Percentiles rank a stretch among this genome's conserved stretches.
Conservation (phyloP, 2,797 vertebrate genomes). For the Spinus olivaceus region DNA sequence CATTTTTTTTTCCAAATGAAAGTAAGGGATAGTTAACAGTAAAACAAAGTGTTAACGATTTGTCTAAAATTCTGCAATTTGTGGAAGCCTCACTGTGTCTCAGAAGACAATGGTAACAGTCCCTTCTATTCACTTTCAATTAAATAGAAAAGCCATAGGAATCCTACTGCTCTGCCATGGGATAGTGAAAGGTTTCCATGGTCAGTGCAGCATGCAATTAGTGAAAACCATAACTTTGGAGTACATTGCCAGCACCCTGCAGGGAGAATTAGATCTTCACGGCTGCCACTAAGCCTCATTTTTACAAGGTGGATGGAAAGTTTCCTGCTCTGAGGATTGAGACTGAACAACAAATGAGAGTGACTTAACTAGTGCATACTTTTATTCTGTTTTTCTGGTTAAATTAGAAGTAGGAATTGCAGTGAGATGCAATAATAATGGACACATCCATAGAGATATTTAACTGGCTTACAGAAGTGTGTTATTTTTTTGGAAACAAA, state of each 20-base stretch:
- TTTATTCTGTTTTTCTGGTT: background rate
- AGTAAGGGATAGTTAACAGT: background rate
- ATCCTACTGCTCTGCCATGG: background rate
- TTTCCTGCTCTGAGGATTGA: background rate
- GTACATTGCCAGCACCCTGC: background rate
- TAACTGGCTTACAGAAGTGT: background rate
- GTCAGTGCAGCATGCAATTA: constrained; percentile 4
- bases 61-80: constrained; percentile 1
- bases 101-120: background rate
- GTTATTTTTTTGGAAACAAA: background rate
- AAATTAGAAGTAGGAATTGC: background rate
- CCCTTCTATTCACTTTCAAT: constrained; percentile 26
- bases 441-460: background rate
- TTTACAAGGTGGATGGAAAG: background rate
- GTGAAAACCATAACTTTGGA: background rate
- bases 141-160: constrained; percentile 1
- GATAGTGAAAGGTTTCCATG: background rate
- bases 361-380: background rate
- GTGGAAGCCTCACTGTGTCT: background rate
- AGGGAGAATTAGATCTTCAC: constrained; percentile 6
- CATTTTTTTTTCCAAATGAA: background rate
- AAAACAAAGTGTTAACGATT: background rate
- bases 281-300: background rate
- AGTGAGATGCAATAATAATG: background rate
- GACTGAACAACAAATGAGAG: background rate